These are phyloP conservation scores for Laupala kohalensis DNA, from an alignment of 1,140 invertebrate genomes.

Conservation along the genomic window DNA sequence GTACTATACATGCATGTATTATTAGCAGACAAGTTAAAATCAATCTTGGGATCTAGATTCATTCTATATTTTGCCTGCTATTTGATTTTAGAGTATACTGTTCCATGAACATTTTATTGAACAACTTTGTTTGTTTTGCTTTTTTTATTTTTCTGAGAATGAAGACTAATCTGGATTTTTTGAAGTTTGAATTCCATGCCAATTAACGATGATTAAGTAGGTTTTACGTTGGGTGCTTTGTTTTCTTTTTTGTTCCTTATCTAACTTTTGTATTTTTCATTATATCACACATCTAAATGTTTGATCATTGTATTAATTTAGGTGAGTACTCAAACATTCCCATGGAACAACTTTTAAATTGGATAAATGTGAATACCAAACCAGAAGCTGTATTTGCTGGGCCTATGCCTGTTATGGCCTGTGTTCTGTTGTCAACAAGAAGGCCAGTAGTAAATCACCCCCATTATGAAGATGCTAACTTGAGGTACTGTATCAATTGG, in stretches of 20 bases:
- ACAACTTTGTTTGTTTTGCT: too few species aligned
- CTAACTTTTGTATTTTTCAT: background rate
- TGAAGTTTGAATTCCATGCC: background rate
- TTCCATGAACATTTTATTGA: too few species aligned
- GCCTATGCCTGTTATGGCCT: conserved; percentile 72
- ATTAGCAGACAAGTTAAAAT: too few species aligned
- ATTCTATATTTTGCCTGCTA: too few species aligned
- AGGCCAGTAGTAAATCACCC: conserved; percentile 71
- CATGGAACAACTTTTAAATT: conserved; percentile 60
- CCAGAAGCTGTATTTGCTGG: conserved; percentile 59
- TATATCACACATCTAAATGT: conserved; percentile 5
- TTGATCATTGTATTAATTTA: conserved; percentile 25
- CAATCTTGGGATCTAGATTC: too few species aligned
- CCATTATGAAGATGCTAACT: conserved; percentile 60
- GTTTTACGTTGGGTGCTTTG: background rate
- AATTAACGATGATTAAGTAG: background rate
- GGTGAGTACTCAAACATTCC: conserved; percentile 57
- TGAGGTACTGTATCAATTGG: conserved; percentile 38
- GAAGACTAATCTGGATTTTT: background rate
- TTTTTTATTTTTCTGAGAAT: too few species aligned
- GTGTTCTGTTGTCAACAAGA: conserved; percentile 58
- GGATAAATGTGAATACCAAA: conserved; percentile 50
- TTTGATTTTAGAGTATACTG: too few species aligned
- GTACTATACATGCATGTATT: too few species aligned
- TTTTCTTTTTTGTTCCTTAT: background rate